Base-by-base conservation (phyloP, 2,797 vertebrate species). In the Nothura maculosa region DNA sequence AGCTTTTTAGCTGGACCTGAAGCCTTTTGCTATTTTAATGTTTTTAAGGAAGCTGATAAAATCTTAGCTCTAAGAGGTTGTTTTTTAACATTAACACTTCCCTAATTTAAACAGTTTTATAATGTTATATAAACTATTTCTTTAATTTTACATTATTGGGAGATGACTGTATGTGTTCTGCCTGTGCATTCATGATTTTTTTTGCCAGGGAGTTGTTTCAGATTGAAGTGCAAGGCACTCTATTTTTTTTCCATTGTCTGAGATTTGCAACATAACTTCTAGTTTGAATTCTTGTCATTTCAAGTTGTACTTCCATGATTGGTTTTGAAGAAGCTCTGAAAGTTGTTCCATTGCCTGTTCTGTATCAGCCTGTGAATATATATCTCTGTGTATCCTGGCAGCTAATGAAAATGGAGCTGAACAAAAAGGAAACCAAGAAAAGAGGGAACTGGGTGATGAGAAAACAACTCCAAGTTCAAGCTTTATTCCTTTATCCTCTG, bases 321-420 rank as follows among this genome's bases (percentile, higher is more conserved):
- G 8, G 3, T 21, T 75, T 94, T n/a, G 36, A 36, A 87, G 74
- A 68, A 16, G 4, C n/a, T 40, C 12, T 87, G 57, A 74, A 77
- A 63, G 6, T 5, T 87, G 14, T 34, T 69, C 12, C 12, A 40
- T 0, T 70, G 24, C 9, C 10, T 69, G n/a, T 27, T 86, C 3
- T 34, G 24, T 3, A 67, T 87, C 9, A 32, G 4, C 17, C 61
- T 86, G 72, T 82, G 12, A 85, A 19, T 61, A 30, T 57, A 0
- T 80, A 6, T 47, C 7, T 81, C 1, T 63, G 1, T 70, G 7
- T 84, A 5, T 91, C 97, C 27, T 57, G 98, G 98, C 98, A 92
- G 93, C 93, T 78, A 98, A 98, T 79, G 97, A 97, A 85, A 97
- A 97, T 77, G 97, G 97, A 50, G 97, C 98, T 76, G 97, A 97